Evolutionary conservation across 2,888 invertebrate genomes (phyloP).

Genomic region (Ceraclea dissimilis): DNA sequence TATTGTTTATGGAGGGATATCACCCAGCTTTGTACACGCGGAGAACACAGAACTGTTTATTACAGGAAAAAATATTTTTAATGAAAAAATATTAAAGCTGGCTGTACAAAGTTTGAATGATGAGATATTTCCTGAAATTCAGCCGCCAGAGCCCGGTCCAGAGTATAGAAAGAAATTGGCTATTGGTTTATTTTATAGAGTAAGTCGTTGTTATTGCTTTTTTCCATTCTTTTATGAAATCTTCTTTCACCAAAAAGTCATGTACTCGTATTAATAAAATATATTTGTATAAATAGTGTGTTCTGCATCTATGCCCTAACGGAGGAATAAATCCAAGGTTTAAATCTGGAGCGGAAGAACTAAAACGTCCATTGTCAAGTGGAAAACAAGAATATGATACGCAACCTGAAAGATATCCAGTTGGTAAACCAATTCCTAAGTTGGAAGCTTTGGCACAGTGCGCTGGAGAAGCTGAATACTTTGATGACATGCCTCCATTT

Average conservation of each 20-base stretch:
- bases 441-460: conserved; percentile 54
- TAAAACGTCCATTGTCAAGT: conserved; percentile 53
- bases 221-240: not conserved
- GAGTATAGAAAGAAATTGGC: conserved; percentile 64
- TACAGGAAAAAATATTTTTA: conserved; percentile 40
- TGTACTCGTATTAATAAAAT: no score
- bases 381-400: conserved; percentile 57
- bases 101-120: conserved; percentile 46
- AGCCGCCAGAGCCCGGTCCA: conserved; percentile 60
- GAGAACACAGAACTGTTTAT: conserved; percentile 45
- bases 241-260: no score
- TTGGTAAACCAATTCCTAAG: conserved; percentile 61
- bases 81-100: conserved; percentile 38
- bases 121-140: conserved; percentile 59
- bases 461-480: conserved; percentile 61
- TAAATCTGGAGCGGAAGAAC: conserved; percentile 44
- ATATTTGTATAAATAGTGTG: conserved; percentile 38
- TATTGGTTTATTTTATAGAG: conserved; percentile 73
- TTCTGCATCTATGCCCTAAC: conserved; percentile 44
- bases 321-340: conserved; percentile 38
- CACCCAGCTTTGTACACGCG: conserved; percentile 50
- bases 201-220: no score
- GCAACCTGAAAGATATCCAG: conserved; percentile 56
- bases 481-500: conserved; percentile 51
- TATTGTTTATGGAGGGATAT: conserved; percentile 61